A percentile compares a stretch with the other conserved stretches of the same genome.
These are phyloP conservation scores for Anarhynchus alexandrinus DNA, from an alignment of 2,113 vertebrate genomes.

Conservation along the genomic window DNA sequence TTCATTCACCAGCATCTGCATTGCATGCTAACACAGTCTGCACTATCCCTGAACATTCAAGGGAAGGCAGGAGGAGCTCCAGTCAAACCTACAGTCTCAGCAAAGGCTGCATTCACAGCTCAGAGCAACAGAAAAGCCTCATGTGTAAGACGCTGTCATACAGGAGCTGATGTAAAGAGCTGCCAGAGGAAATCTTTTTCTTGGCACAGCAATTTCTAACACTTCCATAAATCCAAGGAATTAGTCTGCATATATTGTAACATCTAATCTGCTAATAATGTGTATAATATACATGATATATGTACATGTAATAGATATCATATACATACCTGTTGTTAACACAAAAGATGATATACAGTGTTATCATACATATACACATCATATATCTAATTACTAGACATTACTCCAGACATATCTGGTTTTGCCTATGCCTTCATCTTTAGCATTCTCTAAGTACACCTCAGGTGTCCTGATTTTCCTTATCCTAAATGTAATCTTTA, in stretches of 20 bases:
- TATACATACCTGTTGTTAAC: neutral
- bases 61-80: slow-evolving; percentile 34
- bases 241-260: neutral
- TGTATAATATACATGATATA: rapidly evolving
- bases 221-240: neutral
- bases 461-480: neutral
- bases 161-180: neutral
- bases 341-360: neutral
- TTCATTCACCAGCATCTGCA: slow-evolving; percentile 39
- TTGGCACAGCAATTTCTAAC: neutral
- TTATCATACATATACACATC: neutral
- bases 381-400: neutral
- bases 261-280: neutral
- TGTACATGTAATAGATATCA: neutral
- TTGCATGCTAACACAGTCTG: neutral
- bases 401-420: neutral
- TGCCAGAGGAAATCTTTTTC: slow-evolving; percentile 2
- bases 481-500: slow-evolving; percentile 29
- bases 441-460: neutral
- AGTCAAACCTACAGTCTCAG: neutral
- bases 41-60: neutral
- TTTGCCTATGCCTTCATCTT: neutral
- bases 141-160: neutral
- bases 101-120: neutral
- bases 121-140: neutral